phyloP scores from a whole-genome alignment of 2,888 invertebrate genomes.

The Hemithea aestivaria region DNA sequence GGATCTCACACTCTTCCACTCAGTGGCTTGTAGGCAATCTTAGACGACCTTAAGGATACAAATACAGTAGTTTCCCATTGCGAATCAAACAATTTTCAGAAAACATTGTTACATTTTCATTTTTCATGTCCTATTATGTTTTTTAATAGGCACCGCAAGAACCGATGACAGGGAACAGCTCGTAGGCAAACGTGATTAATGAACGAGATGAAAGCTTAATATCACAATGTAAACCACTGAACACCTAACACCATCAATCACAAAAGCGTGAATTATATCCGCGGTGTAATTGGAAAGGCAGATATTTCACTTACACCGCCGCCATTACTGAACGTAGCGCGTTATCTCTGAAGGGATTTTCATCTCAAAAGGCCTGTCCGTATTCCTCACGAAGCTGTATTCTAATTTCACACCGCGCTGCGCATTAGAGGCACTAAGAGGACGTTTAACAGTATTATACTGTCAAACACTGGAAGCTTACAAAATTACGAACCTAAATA shows the following conservation, averaged over 20 bases:
- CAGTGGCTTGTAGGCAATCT: slow-evolving; percentile 58
- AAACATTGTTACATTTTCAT: too few species aligned
- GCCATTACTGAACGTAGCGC: too few species aligned
- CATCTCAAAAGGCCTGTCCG: slow-evolving; percentile 32
- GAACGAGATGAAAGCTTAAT: too few species aligned
- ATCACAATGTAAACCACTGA: too few species aligned
- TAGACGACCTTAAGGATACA: slow-evolving; percentile 60
- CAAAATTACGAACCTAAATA: slow-evolving; percentile 8
- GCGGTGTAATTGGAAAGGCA: too few species aligned
- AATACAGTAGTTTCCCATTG: slow-evolving; percentile 41
- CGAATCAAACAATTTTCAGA: slow-evolving; percentile 37
- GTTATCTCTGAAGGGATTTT: slow-evolving; percentile 37
- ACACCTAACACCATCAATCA: too few species aligned
- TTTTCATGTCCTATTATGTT: too few species aligned
- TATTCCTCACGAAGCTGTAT: slow-evolving; percentile 40
- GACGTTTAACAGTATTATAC: slow-evolving; percentile 31
- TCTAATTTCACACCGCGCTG: slow-evolving; percentile 50
- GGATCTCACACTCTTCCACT: slow-evolving; percentile 57
- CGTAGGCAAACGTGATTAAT: too few species aligned
- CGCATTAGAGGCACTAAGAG: slow-evolving; percentile 34
- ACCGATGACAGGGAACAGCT: too few species aligned
- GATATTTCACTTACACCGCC: slow-evolving; percentile 1
- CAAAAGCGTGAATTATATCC: too few species aligned
- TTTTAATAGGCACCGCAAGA: too few species aligned
- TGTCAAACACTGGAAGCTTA: slow-evolving; percentile 21